A percentile compares a stretch with the other conserved stretches of the same genome.
Evolutionary conservation across 1,140 invertebrate genomes (phyloP).

Genomic region (Drosophila lowei): DNA sequence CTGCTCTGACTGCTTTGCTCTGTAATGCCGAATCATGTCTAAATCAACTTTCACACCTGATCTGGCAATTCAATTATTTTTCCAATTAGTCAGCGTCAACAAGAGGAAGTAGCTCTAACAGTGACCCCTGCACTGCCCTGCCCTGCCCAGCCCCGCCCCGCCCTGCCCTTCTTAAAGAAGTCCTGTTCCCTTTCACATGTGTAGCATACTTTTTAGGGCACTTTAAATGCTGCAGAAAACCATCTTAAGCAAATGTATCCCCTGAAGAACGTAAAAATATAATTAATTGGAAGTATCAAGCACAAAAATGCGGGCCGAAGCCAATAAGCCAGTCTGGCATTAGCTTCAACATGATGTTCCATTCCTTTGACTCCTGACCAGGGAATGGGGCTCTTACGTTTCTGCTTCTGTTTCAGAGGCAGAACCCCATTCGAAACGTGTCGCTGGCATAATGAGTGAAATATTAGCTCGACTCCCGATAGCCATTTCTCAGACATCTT

Average conservation of each 20-base stretch:
- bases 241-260: neutral
- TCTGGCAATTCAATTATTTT: slow-evolving; percentile 67
- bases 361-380: slow-evolving; percentile 18
- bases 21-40: slow-evolving; percentile 19
- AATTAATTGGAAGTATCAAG: slow-evolving; percentile 38
- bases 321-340: slow-evolving; percentile 39
- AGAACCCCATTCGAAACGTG: slow-evolving; percentile 39
- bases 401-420: slow-evolving; percentile 35
- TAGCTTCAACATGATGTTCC: slow-evolving; percentile 6
- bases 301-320: slow-evolving; percentile 20
- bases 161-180: no score
- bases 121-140: neutral
- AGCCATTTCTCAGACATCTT: slow-evolving; percentile 31
- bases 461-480: slow-evolving; percentile 36
- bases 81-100: slow-evolving; percentile 44
- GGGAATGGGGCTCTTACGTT: neutral
- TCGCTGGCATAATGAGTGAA: slow-evolving; percentile 53
- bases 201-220: slow-evolving; percentile 44
- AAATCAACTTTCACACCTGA: slow-evolving; percentile 60
- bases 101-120: neutral
- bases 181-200: neutral
- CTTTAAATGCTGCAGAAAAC: slow-evolving; percentile 10
- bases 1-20: neutral
- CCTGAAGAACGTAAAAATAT: slow-evolving; percentile 32
- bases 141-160: no score